Percentiles rank a stretch among this genome's conserved stretches.
Evolutionary conservation across 2,113 vertebrate species (phyloP).

Genomic region (Oenanthe oenanthe): DNA sequence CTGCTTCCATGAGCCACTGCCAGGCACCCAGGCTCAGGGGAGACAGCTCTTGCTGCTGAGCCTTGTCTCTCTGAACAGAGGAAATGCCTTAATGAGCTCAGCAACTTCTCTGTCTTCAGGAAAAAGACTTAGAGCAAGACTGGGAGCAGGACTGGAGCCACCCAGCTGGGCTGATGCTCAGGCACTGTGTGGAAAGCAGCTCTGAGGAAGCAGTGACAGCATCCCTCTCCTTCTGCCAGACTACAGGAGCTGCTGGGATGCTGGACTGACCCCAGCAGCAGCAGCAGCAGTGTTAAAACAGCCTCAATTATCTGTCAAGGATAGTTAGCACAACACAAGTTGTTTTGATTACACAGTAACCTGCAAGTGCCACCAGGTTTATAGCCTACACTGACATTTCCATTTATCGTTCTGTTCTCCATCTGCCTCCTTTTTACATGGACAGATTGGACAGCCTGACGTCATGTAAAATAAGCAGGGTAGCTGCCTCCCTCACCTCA

Average conservation of each 20-base stretch:
- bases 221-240: background rate
- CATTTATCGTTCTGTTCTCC: background rate
- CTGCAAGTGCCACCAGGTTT: background rate
- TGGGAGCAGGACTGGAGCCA: background rate
- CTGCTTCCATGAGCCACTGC: fast-evolving
- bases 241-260: background rate
- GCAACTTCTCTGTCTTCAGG: background rate
- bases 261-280: background rate
- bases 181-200: background rate
- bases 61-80: fast-evolving
- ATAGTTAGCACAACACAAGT: background rate
- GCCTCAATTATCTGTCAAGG: background rate
- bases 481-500: background rate
- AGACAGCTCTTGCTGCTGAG: background rate
- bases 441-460: background rate
- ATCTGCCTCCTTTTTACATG: background rate
- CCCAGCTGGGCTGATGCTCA: background rate
- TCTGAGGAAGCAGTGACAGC: constrained; percentile 23
- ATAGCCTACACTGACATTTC: background rate
- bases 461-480: background rate
- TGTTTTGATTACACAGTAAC: background rate
- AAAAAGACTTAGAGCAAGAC: background rate
- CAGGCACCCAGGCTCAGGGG: background rate
- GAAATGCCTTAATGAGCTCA: background rate
- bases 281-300: background rate